Conservation (phyloP, 2,888 invertebrate species). For the Meta bourneti region DNA sequence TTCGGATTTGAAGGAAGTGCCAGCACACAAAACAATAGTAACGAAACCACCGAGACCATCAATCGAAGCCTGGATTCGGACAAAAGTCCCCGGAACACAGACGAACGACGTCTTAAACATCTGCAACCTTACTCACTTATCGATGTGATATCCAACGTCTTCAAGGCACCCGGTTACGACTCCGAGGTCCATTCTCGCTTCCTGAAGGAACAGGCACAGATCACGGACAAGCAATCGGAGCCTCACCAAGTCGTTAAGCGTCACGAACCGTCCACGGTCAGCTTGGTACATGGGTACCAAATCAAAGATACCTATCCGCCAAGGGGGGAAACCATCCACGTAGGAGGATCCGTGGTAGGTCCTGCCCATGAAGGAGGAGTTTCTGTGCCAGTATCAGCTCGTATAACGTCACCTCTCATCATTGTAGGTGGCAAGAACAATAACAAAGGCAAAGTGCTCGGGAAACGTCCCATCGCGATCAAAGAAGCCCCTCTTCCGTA, state of each 20-base stretch:
- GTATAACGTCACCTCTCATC: conserved; percentile 58
- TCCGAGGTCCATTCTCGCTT: conserved; percentile 46
- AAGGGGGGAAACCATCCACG: neutral
- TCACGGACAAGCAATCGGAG: too few relatives aligned
- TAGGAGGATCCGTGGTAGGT: neutral
- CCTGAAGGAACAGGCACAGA: conserved; percentile 4
- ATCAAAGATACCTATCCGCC: neutral
- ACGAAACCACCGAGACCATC: neutral
- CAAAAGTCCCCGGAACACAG: neutral
- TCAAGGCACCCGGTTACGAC: conserved; percentile 71
- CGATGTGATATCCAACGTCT: conserved; percentile 61
- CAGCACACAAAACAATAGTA: neutral
- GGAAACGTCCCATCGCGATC: neutral
- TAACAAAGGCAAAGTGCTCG: neutral
- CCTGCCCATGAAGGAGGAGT: neutral
- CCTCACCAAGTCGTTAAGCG: neutral
- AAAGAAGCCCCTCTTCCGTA: neutral
- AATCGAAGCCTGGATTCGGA: neutral
- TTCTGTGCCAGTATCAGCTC: conserved; percentile 7
- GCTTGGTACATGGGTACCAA: neutral
- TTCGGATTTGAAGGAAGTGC: neutral
- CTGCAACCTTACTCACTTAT: conserved; percentile 32
- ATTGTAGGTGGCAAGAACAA: conserved; percentile 26
- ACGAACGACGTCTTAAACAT: neutral
- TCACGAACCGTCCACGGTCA: neutral